Percentiles rank a stretch among this genome's conserved stretches.
Conservation (phyloP, 1,140 invertebrate genomes). For the Penaeus vannamei region DNA sequence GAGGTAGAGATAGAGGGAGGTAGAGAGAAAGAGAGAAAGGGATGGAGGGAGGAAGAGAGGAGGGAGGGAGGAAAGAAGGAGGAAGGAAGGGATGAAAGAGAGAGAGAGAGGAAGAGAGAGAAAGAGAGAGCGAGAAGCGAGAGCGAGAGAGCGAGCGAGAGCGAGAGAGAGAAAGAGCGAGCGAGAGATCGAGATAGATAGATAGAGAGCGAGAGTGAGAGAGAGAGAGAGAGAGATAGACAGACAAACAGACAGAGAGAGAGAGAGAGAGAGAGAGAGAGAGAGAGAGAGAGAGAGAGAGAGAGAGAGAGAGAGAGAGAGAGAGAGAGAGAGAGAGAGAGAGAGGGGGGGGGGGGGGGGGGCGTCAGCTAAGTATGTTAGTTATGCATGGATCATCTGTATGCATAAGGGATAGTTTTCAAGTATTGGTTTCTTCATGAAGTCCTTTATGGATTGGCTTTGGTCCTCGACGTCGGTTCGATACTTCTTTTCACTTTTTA, state of each 20-base stretch:
- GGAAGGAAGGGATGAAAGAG: neutral
- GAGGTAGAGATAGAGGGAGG: neutral
- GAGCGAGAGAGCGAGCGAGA: too few species aligned
- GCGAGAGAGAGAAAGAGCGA: neutral
- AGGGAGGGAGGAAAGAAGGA: neutral
- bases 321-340: slow-evolving; percentile 34
- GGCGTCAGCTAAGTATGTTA: too few species aligned
- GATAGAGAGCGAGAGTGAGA: neutral
- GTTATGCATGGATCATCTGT: neutral
- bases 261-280: neutral
- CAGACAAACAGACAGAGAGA: too few species aligned
- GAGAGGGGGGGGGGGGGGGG: neutral
- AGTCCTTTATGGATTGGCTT: too few species aligned
- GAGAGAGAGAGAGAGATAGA: neutral
- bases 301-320: neutral
- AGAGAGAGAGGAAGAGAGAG: neutral
- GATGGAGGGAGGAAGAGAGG: neutral
- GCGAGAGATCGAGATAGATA: neutral
- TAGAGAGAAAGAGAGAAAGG: neutral
- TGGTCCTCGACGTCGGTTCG: too few species aligned
- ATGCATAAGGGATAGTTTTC: too few species aligned
- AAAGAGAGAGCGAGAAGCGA: neutral
- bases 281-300: neutral
- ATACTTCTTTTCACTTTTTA: too few species aligned
- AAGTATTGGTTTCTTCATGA: too few species aligned